Conservation (phyloP, 2,797 vertebrate genomes). For the Hypotaenidia okinawae region DNA sequence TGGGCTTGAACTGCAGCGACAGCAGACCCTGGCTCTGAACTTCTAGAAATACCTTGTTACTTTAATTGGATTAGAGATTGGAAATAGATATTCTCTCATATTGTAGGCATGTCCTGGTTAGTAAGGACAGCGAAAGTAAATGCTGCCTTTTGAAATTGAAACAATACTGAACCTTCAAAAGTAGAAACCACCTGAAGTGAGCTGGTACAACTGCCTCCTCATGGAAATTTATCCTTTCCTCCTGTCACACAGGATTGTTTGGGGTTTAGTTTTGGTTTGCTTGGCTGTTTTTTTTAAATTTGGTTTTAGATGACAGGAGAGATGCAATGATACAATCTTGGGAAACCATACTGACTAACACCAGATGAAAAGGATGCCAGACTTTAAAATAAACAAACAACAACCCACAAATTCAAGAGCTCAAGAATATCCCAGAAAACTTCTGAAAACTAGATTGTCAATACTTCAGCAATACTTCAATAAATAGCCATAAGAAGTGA, state of each 20-base stretch:
- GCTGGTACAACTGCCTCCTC: not conserved
- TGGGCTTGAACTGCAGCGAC: not conserved
- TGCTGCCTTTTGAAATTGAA: not conserved
- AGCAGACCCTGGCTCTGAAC: not conserved
- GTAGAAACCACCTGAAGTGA: not conserved
- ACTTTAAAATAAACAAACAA: not conserved
- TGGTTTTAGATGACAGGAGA: not conserved
- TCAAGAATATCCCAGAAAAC: not conserved
- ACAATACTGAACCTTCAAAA: not conserved
- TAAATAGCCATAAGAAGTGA: not conserved
- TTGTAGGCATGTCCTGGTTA: not conserved
- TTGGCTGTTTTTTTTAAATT: not conserved
- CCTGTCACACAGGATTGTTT: not conserved
- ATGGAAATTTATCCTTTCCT: not conserved
- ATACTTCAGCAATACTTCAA: not conserved
- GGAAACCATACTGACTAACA: not conserved
- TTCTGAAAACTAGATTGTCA: rapidly evolving
- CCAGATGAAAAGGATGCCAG: not conserved
- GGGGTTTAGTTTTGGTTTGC: not conserved
- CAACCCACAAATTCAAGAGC: not conserved
- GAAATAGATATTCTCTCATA: not conserved
- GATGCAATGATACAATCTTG: not conserved
- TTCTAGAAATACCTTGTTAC: not conserved
- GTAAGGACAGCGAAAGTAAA: not conserved
- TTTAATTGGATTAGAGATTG: not conserved